A percentile compares a stretch with the other conserved stretches of the same genome.
Evolutionary conservation across 2,888 invertebrate species (phyloP).

Genomic region (Lasioglossum lativentre): DNA sequence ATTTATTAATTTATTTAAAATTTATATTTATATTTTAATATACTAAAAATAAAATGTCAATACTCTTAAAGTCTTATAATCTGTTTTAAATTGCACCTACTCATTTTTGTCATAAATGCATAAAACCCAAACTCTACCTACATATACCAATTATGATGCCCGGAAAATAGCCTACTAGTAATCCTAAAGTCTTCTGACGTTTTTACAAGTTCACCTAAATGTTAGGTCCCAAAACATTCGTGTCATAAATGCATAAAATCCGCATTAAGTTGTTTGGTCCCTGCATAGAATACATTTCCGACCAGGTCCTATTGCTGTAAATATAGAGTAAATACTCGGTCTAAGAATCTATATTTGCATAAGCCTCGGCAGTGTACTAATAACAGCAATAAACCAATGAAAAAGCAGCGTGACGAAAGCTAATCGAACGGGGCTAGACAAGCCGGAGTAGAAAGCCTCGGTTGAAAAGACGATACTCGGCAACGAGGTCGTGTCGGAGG

Average conservation of each 20-base stretch:
- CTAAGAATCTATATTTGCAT: not conserved
- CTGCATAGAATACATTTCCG: not conserved
- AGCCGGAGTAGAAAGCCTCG: not conserved
- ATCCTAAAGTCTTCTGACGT: not conserved
- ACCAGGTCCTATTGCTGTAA: not conserved
- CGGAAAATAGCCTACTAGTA: not conserved
- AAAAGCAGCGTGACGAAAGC: not conserved
- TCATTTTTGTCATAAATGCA: too few species aligned
- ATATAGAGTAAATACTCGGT: not conserved
- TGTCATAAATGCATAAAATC: not conserved
- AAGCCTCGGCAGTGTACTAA: not conserved
- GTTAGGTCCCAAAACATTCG: not conserved
- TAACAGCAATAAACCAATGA: not conserved
- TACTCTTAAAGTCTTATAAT: too few species aligned
- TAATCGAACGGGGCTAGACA: not conserved
- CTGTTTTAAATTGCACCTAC: too few species aligned
- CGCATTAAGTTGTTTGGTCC: not conserved
- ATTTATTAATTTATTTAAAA: too few species aligned
- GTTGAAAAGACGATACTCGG: not conserved
- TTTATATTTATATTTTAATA: too few species aligned
- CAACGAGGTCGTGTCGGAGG: constrained; percentile 1
- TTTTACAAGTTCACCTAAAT: not conserved
- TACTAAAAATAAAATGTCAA: too few species aligned
- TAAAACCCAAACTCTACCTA: too few species aligned
- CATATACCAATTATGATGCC: not conserved